phyloP scores from a whole-genome alignment of 2,888 invertebrate genomes.

The Chymomyza fuscimana region DNA sequence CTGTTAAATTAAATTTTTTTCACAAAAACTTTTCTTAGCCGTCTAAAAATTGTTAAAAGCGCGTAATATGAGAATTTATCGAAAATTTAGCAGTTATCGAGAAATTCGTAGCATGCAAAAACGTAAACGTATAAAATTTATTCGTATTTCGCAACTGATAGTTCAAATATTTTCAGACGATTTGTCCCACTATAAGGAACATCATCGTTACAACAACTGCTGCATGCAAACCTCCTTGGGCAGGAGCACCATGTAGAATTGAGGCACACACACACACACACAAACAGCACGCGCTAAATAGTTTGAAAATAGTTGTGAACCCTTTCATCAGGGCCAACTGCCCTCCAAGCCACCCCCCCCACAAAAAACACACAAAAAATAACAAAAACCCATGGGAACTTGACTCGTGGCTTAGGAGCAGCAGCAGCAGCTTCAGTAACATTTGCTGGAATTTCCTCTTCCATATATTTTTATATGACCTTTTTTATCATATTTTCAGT shows the following conservation, averaged over 20 bases:
- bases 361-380: conserved; percentile 36
- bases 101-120: too few relatives aligned
- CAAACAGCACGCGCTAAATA: conserved; percentile 68
- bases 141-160: background rate
- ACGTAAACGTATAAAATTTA: background rate
- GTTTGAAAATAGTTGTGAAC: conserved; percentile 73
- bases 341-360: background rate
- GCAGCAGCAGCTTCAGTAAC: conserved; percentile 23
- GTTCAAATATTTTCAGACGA: too few relatives aligned
- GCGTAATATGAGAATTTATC: too few relatives aligned
- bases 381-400: conserved; percentile 73
- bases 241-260: background rate
- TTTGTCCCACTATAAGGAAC: conserved; percentile 37
- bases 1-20: too few relatives aligned
- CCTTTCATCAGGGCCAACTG: conserved; percentile 34
- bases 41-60: too few relatives aligned
- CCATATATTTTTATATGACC: conserved; percentile 47
- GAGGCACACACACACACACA: conserved; percentile 43
- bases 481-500: conserved; percentile 68
- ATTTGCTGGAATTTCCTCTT: conserved; percentile 50
- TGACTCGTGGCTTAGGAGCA: conserved; percentile 56
- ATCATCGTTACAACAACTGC: conserved; percentile 20
- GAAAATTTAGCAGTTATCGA: too few relatives aligned
- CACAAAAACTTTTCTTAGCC: too few relatives aligned
- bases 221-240: background rate